Conservation (phyloP, 1,140 invertebrate species). For the Aradophagus sp. region DNA sequence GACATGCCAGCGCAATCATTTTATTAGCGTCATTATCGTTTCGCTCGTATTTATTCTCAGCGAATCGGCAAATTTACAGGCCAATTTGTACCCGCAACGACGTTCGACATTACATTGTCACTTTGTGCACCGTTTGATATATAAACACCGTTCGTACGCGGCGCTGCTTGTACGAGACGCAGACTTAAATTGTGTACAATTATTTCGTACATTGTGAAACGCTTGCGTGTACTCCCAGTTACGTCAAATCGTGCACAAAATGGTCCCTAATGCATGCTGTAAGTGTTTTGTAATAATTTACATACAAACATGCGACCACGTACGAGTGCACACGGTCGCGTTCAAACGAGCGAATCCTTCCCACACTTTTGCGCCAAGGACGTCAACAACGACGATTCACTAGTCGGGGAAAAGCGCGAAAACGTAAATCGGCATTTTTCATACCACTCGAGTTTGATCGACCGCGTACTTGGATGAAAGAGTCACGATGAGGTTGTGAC, state of each 20-base stretch:
- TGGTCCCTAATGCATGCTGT: slow-evolving; percentile 11
- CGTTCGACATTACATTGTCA: too few relatives aligned
- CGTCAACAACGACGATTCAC: too few relatives aligned
- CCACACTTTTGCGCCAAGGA: slow-evolving; percentile 42
- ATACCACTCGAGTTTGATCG: slow-evolving; percentile 23
- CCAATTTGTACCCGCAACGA: too few relatives aligned
- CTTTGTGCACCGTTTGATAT: too few relatives aligned
- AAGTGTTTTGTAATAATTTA: slow-evolving; percentile 25
- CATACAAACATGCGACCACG: slow-evolving; percentile 22
- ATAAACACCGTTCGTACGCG: too few relatives aligned
- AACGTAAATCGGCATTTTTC: slow-evolving; percentile 15
- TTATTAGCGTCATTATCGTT: too few relatives aligned
- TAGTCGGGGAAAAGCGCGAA: too few relatives aligned
- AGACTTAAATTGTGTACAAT: slow-evolving; percentile 13
- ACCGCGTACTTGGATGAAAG: slow-evolving; percentile 11
- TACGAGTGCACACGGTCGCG: slow-evolving; percentile 8
- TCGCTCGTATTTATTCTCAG: too few relatives aligned
- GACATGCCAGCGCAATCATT: too few relatives aligned
- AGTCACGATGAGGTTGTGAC: slow-evolving; percentile 20
- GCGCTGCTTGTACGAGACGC: too few relatives aligned
- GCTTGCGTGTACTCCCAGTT: slow-evolving; percentile 2
- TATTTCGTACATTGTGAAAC: slow-evolving; percentile 19
- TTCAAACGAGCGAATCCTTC: slow-evolving; percentile 20
- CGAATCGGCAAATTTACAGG: too few relatives aligned
- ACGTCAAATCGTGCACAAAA: slow-evolving; percentile 22